Percentiles rank a stretch among this genome's conserved stretches.
Conservation (phyloP, 2,888 invertebrate species). For the Trichogramma evanescens region DNA sequence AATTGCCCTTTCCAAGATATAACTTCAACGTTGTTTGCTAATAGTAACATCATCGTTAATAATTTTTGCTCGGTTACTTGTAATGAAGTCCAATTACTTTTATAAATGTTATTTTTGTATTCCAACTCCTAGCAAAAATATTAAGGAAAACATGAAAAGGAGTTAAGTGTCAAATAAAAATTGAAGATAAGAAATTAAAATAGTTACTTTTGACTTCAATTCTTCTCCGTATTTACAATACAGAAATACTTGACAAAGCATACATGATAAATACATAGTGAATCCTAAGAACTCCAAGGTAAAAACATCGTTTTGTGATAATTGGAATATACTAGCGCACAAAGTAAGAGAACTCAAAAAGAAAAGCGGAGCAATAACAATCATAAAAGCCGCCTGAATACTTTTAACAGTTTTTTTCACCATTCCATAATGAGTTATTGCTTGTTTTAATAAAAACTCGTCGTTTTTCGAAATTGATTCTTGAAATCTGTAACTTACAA, state of each 20-base stretch:
- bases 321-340: conserved; percentile 14
- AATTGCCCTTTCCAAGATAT: conserved; percentile 15
- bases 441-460: background rate
- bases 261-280: conserved; percentile 9
- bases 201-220: conserved; percentile 12
- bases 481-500: conserved; percentile 4
- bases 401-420: conserved; percentile 1
- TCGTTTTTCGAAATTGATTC: background rate
- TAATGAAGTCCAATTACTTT: conserved; percentile 7
- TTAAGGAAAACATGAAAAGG: background rate
- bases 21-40: background rate
- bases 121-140: conserved; percentile 8
- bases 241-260: conserved; percentile 17
- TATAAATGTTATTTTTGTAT: background rate
- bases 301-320: conserved; percentile 8
- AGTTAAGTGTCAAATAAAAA: background rate
- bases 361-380: conserved; percentile 6
- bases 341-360: conserved; percentile 15
- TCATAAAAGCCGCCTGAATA: conserved; percentile 7
- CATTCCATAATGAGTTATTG: conserved; percentile 5
- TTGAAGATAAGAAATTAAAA: background rate
- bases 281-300: conserved; percentile 11
- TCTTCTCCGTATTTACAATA: conserved; percentile 19
- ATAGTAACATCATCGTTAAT: conserved; percentile 9
- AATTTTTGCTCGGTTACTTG: background rate